These are phyloP conservation scores for Temnothorax unifasciatus DNA, from an alignment of 2,888 invertebrate genomes.

Conservation along the genomic window DNA sequence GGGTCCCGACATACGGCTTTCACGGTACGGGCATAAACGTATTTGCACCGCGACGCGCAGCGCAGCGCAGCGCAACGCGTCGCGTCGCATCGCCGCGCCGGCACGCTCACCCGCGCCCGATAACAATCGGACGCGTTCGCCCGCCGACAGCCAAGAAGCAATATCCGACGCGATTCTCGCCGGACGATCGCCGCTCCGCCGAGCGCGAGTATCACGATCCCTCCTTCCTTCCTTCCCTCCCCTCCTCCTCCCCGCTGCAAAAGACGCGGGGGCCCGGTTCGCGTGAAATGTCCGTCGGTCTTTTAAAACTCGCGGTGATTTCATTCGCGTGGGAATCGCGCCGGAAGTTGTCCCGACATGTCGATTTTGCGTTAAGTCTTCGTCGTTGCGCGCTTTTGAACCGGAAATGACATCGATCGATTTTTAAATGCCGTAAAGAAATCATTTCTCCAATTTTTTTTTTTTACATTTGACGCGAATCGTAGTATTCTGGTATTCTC, in stretches of 20 bases:
- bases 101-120: not conserved
- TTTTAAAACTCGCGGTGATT: not conserved
- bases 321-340: no score
- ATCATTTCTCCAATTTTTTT: not conserved
- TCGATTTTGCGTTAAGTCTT: not conserved
- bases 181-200: not conserved
- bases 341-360: not conserved
- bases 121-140: conserved; percentile 26
- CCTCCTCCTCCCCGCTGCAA: not conserved
- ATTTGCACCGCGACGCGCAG: not conserved
- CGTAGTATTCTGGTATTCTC: not conserved
- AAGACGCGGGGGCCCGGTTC: not conserved
- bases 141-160: conserved; percentile 2
- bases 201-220: not conserved
- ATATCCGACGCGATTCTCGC: not conserved
- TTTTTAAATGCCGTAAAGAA: not conserved
- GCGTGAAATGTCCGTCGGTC: not conserved
- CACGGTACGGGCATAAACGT: conserved; percentile 23
- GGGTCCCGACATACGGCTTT: not conserved
- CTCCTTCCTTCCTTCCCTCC: no score
- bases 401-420: not conserved
- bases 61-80: not conserved
- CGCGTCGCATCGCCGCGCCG: conserved; percentile 2
- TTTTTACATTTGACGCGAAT: not conserved
- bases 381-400: not conserved